Evolutionary conservation across 2,797 vertebrate species (phyloP), one percentile per base, ranked within the genome.

Genomic region (Geotrypetes seraphini): DNA sequence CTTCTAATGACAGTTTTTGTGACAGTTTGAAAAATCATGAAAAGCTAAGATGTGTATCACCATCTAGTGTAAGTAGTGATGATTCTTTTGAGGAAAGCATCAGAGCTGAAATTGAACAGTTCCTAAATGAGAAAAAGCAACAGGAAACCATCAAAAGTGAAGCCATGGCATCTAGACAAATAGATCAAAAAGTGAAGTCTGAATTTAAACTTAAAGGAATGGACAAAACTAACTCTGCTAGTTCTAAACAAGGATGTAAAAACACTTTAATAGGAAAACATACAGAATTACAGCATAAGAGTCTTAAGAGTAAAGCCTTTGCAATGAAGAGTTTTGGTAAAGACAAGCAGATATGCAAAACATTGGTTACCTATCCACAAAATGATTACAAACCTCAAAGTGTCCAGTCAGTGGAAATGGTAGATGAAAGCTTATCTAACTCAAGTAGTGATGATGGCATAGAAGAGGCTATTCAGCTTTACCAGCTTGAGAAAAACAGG

Each of bases 361-460:
- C n/a, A n/a, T n/a, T n/a, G n/a, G 22, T 41, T 6, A 26, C 54
- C 28, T 42, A 33, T 29, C 21, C 66, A 4, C 38, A 6, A 31
- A 7, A 1, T 6, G 3, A 3, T 4, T 42, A 60, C 18, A 21
- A 43, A 2, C 12, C 19, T 0, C 16, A 42, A 10, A 43, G 33
- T 40, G 33, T 22, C 0, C 21, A 25, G 7, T 3, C 0, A 1
- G 2, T 5, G 0, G 16, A 20, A 21, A 50, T 27, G 4, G 0
- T 5, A 0, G 42, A 48, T 18, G 22, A 0, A 0, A 35, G 29
- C 12, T 25, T 19, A 0, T 69, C 71, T 0, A 90, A 95, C 57
- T 95, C 92, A 1, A 97, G 96, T 38, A 99, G 93, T 0, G 92
- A 97, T 1, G 93, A 97, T 1, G 93, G 96, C 26, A 99, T 99